A percentile compares a stretch with the other conserved stretches of the same genome.
Evolutionary conservation across 2,888 invertebrate species (phyloP).

Genomic region (Acleris sparsana): DNA sequence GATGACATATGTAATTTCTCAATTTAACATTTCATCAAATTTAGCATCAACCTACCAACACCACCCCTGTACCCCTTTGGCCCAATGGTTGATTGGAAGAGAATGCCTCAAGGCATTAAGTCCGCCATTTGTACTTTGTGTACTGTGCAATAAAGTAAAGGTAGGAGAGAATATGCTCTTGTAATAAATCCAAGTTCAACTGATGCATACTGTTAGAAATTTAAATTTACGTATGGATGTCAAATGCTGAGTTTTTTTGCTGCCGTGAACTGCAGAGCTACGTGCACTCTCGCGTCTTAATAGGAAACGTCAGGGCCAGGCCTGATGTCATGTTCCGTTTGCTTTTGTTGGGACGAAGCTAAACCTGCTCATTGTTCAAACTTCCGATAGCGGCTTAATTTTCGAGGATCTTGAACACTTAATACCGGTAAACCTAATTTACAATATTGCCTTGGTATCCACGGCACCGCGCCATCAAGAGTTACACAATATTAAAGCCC

Average conservation of each 20-base stretch:
- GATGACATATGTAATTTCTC: too few relatives aligned
- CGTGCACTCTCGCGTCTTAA: slow-evolving; percentile 37
- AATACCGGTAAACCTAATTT: slow-evolving; percentile 8
- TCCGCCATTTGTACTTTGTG: too few relatives aligned
- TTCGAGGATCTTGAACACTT: slow-evolving; percentile 24
- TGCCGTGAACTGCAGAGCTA: slow-evolving; percentile 4
- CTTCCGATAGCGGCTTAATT: slow-evolving; percentile 13
- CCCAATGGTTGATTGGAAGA: too few relatives aligned
- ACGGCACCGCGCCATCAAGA: too few relatives aligned
- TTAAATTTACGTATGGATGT: neutral
- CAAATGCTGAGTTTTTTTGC: slow-evolving; percentile 3
- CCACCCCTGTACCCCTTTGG: too few relatives aligned
- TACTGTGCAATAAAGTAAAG: too few relatives aligned
- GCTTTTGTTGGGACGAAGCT: slow-evolving; percentile 17
- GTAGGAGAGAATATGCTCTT: too few relatives aligned
- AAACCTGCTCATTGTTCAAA: slow-evolving; percentile 16
- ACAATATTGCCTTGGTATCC: neutral
- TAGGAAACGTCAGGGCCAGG: slow-evolving; percentile 45
- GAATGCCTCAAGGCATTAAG: too few relatives aligned
- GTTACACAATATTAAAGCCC: neutral
- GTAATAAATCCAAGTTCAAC: too few relatives aligned
- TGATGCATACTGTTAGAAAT: neutral
- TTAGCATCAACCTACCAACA: too few relatives aligned
- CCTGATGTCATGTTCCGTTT: slow-evolving; percentile 37
- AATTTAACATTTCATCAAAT: too few relatives aligned